Base-by-base conservation (phyloP, 2,113 vertebrate species). In the Halichoerus grypus region DNA sequence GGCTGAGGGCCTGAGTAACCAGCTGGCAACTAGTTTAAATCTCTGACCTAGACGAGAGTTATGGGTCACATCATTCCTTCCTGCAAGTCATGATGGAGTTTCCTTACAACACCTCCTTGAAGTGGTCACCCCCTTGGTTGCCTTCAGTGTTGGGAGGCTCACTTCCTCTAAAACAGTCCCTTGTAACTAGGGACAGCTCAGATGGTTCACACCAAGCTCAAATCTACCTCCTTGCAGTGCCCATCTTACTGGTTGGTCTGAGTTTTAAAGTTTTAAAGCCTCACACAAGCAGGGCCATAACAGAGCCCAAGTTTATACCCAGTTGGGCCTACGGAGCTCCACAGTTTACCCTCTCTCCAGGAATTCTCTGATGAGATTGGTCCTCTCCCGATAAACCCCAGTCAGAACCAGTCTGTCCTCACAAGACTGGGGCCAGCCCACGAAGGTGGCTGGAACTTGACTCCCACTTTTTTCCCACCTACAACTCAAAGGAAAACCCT, bases 401-500 rank as follows among this genome's bases (percentile, higher is more conserved):
- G 59, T 33, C 9, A 36, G 91, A 93, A 63, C 65, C 15, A 59
- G 57, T 86, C 72, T 67, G 65, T 88, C 77, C 82, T 69, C 91
- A 74, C 42, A 69, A 87, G 81, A 63, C 39, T 5, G 22, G 3
- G 19, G 33, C 76, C 85, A 92, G 71, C 9, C n/a, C 53, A 76
- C 4, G 4, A 28, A 77, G 49, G 39, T 82, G 88, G 79, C 69
- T 96, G 57, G n/a, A 95, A 95, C 69, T 77, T 61, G 67, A 55
- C 36, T 87, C 79, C 88, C 67, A 74, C 82, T 82, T 89, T 91
- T 65, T 85, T 55, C 89, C 16, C 92, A 85, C 61, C 55, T 85
- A 4, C 51, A 82, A 85, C 89, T 91, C 83, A 91, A 92, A 97
- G 71, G 84, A 92, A 96, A 91, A 84, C 71, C 28, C 28, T 93